Evolutionary conservation across 2,888 invertebrate species (phyloP).

Genomic region (Melipona beecheii): DNA sequence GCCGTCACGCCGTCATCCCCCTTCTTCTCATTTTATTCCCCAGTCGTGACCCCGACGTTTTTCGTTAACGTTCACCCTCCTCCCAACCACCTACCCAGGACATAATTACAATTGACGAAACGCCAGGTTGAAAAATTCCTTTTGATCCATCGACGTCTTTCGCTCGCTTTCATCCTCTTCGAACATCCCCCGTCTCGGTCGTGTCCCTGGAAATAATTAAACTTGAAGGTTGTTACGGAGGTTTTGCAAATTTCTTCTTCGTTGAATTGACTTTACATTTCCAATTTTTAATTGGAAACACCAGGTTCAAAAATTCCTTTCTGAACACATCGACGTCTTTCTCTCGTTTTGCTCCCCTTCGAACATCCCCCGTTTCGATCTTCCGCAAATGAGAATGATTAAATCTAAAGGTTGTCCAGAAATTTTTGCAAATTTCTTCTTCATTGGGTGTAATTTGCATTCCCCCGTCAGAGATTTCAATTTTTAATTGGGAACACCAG

Average conservation of each 20-base stretch:
- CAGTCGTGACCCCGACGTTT: conserved; percentile 64
- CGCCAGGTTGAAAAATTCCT: conserved; percentile 57
- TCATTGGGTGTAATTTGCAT: no score
- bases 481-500: no score
- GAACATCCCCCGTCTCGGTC: background rate
- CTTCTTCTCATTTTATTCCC: conserved; percentile 73
- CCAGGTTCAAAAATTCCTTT: conserved; percentile 50
- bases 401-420: no score
- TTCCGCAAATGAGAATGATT: background rate
- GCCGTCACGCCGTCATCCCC: conserved; percentile 78
- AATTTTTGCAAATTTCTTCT: no score
- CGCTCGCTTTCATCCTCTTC: background rate
- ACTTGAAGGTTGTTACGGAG: background rate
- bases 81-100: conserved; percentile 70
- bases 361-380: background rate
- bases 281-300: conserved; percentile 59
- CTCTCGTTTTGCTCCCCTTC: background rate
- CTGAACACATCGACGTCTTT: conserved; percentile 20
- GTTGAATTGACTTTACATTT: background rate
- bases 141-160: conserved; percentile 23
- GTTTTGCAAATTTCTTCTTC: background rate
- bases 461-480: no score
- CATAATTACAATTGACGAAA: conserved; percentile 78
- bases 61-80: conserved; percentile 44
- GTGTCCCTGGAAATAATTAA: background rate